A percentile compares a stretch with the other conserved stretches of the same genome.
Evolutionary conservation across 2,797 vertebrate species (phyloP).

Genomic region (Enteromius argenteus): DNA sequence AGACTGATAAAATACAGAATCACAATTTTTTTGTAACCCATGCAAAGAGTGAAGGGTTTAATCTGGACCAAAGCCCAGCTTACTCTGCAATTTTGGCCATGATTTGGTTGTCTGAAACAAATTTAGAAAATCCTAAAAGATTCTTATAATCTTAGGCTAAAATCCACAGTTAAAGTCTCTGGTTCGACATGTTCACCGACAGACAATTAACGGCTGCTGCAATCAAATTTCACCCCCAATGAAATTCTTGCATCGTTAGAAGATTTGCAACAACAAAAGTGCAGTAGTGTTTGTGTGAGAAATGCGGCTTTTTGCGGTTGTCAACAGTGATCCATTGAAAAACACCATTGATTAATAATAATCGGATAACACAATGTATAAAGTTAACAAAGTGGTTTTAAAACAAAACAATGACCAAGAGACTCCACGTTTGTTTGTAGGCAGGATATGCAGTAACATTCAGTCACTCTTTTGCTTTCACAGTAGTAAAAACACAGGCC

Average conservation of each 20-base stretch:
- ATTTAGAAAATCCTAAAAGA: background rate
- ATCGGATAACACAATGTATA: background rate
- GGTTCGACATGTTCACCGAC: background rate
- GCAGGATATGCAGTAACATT: background rate
- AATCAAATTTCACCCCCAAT: background rate
- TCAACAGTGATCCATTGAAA: background rate
- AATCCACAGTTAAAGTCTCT: background rate
- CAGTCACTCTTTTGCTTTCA: background rate
- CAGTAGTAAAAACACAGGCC: background rate
- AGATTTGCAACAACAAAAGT: background rate
- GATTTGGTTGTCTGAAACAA: background rate
- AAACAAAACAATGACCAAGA: constrained; percentile 2
- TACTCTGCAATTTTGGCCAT: background rate
- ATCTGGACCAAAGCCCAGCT: background rate
- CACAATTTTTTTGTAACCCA: background rate
- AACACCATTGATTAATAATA: background rate
- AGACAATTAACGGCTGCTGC: background rate
- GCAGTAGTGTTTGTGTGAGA: background rate
- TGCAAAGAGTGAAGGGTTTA: background rate
- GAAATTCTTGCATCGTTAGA: background rate
- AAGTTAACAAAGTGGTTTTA: background rate
- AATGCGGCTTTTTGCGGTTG: background rate
- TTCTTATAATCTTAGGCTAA: background rate
- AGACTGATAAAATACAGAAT: background rate
- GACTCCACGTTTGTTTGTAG: background rate